Evolutionary conservation across 92 coral and sea anemone genomes (phyloP), one percentile per base, ranked within the genome.

Genomic region (Montipora capitata): DNA sequence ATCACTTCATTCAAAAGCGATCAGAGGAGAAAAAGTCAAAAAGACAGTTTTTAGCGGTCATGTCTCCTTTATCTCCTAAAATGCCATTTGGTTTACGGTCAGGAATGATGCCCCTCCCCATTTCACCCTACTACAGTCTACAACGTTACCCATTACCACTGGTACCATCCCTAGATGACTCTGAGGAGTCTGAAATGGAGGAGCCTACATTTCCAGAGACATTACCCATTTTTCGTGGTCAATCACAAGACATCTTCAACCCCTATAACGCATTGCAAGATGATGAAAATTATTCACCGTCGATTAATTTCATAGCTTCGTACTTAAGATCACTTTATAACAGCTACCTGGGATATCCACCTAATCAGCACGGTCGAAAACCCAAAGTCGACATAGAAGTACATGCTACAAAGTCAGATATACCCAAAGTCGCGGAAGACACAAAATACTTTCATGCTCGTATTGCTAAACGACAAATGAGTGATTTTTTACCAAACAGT

Each of bases 371-470:
- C 77, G 91, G 85, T 78, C 91, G 49, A 41, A 93, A 92, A 49
- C 99, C 99, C 8, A 94, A 78, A 71, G 99, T 98, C 63, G 80
- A 86, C 62, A 96, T 98, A 2, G 98, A 96, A 10, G 99, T 98
- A 63, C 99, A 98, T 40, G 84, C 99, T 6, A 72, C 99, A 40
- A 98, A 96, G 56, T 98, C 99, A 9, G 80, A 91, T 42, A 98
- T 98, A 52, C 98, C 98, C 17, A 90, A 83, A 57, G 86, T 92
- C 10, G 38, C 59, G 59, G 67, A 61, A 52, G n/a, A 78, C 72
- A 54, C 74, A 40, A 87, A 63, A 69, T 74, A 82, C 18, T 89
- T 72, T 40, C 85, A 67, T 39, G 51, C 82, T 2, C 93, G 89
- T 20, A 90, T 90, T 57, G 76, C 72, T 54, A 95, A 87, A 76